Percentiles rank a stretch among this genome's conserved stretches.
phyloP scores from a whole-genome alignment of 2,888 invertebrate genomes.

The Epinotia brunnichana region DNA sequence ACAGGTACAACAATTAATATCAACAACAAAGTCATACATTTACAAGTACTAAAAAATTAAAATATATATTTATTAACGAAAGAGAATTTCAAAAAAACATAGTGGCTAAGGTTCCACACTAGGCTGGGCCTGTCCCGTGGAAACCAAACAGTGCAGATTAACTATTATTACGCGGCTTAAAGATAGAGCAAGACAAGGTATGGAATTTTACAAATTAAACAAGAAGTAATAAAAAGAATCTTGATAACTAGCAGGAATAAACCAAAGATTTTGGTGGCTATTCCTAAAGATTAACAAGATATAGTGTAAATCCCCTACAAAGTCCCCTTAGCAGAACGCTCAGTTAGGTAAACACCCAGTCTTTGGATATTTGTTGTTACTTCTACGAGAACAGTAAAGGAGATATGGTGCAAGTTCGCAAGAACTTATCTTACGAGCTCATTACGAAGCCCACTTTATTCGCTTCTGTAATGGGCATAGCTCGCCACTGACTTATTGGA shows the following conservation, averaged over 20 bases:
- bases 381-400: conserved; percentile 50
- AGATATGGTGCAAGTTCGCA: conserved; percentile 49
- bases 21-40: not conserved
- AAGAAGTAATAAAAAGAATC: too few relatives aligned
- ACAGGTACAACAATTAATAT: not conserved
- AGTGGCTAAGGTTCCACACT: too few relatives aligned
- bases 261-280: conserved; percentile 13
- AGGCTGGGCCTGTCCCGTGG: too few relatives aligned
- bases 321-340: conserved; percentile 45
- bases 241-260: conserved; percentile 15
- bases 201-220: too few relatives aligned
- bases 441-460: conserved; percentile 51
- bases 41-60: not conserved
- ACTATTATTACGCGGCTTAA: too few relatives aligned
- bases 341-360: conserved; percentile 47
- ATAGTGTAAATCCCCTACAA: conserved; percentile 31
- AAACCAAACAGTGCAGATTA: too few relatives aligned
- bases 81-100: too few relatives aligned
- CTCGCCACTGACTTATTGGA: conserved; percentile 39
- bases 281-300: conserved; percentile 37
- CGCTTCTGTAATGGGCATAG: conserved; percentile 47
- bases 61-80: too few relatives aligned
- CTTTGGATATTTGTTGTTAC: conserved; percentile 45
- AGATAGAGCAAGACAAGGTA: too few relatives aligned
- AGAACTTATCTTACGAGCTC: conserved; percentile 48